Evolutionary conservation across 2,797 vertebrate genomes (phyloP).

Genomic region (Microctenopoma steveboyesi): DNA sequence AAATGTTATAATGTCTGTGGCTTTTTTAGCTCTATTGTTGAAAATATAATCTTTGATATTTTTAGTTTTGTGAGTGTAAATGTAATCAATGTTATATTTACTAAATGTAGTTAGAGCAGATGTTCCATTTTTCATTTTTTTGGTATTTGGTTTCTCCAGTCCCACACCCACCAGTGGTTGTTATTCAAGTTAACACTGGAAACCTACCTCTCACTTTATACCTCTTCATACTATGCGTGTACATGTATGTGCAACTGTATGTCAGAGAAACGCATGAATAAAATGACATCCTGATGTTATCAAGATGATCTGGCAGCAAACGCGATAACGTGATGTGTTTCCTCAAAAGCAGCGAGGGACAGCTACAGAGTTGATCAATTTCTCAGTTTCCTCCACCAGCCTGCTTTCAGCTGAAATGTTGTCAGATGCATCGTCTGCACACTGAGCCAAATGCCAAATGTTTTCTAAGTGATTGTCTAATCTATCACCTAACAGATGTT

Average conservation of each 20-base stretch:
- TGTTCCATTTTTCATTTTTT: neutral
- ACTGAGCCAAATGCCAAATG: too few relatives aligned
- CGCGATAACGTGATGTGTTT: too few relatives aligned
- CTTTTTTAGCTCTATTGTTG: neutral
- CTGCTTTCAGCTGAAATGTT: too few relatives aligned
- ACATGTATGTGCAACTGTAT: constrained; percentile 17
- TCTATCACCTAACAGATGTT: too few relatives aligned
- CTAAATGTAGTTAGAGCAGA: constrained; percentile 2
- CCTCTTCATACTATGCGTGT: constrained; percentile 1
- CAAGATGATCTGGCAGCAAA: too few relatives aligned
- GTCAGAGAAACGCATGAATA: constrained; percentile 9
- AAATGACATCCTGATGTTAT: constrained; percentile 7
- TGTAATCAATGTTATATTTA: constrained; percentile 16
- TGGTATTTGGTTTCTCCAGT: neutral
- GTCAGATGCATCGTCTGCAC: too few relatives aligned
- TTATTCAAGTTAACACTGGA: neutral
- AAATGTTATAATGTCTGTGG: neutral
- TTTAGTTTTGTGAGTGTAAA: constrained; percentile 1
- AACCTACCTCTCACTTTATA: constrained; percentile 40
- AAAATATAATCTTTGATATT: neutral
- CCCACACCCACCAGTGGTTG: neutral
- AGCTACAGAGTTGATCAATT: too few relatives aligned
- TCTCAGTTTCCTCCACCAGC: too few relatives aligned
- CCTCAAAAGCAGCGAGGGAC: too few relatives aligned
- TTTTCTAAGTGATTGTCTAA: too few relatives aligned